Evolutionary conservation across 92 coral and sea anemone genomes (phyloP).

Genomic region (Porites lobata): DNA sequence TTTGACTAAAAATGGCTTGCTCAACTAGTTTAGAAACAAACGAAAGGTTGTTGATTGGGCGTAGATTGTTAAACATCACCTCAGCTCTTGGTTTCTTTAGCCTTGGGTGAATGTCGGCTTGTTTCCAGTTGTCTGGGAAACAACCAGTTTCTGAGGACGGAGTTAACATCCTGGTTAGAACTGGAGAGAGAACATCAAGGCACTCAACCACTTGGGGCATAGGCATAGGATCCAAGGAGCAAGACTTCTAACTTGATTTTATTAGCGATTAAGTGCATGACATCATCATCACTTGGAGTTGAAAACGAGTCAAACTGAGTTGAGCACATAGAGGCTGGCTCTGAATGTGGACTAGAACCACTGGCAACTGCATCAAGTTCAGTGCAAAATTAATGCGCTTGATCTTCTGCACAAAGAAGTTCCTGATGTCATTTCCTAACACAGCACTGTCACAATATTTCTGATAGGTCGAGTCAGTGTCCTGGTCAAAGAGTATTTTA

Average conservation of each 20-base stretch:
- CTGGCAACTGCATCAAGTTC: slow-evolving; percentile 40
- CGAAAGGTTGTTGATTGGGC: neutral
- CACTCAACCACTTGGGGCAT: slow-evolving; percentile 57
- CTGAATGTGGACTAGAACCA: neutral
- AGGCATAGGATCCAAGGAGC: slow-evolving; percentile 48
- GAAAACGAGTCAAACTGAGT: slow-evolving; percentile 2
- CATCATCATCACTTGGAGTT: slow-evolving; percentile 38
- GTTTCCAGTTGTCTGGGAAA: slow-evolving; percentile 59
- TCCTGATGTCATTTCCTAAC: slow-evolving; percentile 62
- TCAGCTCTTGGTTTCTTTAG: slow-evolving; percentile 52
- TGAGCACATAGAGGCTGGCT: neutral
- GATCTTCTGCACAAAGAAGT: slow-evolving; percentile 53
- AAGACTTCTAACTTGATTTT: slow-evolving; percentile 39
- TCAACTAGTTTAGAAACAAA: slow-evolving; percentile 6
- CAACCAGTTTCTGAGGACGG: slow-evolving; percentile 11
- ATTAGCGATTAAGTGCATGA: slow-evolving; percentile 25
- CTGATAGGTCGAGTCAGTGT: slow-evolving; percentile 43
- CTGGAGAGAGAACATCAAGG: slow-evolving; percentile 55
- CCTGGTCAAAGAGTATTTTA: slow-evolving; percentile 50
- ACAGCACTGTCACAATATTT: slow-evolving; percentile 42
- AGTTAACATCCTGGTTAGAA: slow-evolving; percentile 40
- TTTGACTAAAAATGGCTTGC: slow-evolving; percentile 18
- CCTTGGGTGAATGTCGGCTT: slow-evolving; percentile 57
- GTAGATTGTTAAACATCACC: neutral
- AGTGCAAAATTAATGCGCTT: slow-evolving; percentile 32